phyloP scores from a whole-genome alignment of 1,140 invertebrate genomes.

The Dendroctonus valens region DNA sequence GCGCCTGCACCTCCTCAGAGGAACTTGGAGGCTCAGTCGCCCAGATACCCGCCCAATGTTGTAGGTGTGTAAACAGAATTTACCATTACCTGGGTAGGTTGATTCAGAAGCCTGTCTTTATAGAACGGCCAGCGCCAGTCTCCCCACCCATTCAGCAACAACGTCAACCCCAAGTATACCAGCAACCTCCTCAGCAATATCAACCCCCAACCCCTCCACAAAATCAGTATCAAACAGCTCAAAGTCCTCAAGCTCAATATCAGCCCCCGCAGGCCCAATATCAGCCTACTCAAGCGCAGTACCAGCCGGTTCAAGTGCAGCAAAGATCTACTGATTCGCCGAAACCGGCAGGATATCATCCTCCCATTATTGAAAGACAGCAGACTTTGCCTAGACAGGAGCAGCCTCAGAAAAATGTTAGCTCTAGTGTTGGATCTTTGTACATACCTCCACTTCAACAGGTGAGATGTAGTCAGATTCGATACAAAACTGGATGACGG shows the following conservation, averaged over 20 bases:
- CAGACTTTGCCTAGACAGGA: constrained; percentile 26
- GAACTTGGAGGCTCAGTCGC: constrained; percentile 22
- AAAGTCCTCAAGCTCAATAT: constrained; percentile 9
- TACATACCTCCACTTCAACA: constrained; percentile 49
- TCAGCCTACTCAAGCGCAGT: constrained; percentile 15
- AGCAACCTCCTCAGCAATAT: constrained; percentile 43
- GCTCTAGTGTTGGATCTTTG: constrained; percentile 43
- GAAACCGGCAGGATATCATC: constrained; percentile 30
- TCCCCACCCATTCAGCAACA: constrained; percentile 28
- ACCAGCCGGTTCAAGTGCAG: constrained; percentile 11
- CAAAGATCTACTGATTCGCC: constrained; percentile 22
- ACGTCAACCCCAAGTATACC: constrained; percentile 11
- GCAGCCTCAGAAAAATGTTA: constrained; percentile 34
- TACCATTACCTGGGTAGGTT: background rate
- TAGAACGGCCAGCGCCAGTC: constrained; percentile 44
- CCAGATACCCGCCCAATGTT: constrained; percentile 6
- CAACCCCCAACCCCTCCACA: constrained; percentile 16
- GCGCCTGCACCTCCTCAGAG: constrained; percentile 47
- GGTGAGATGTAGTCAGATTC: background rate
- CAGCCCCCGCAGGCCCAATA: constrained; percentile 21
- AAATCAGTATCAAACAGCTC: constrained; percentile 33
- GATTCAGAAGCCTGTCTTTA: background rate
- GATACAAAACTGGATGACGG: too few species aligned
- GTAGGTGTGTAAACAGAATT: constrained; percentile 37
- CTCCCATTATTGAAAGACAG: constrained; percentile 36